A percentile compares a stretch with the other conserved stretches of the same genome.
phyloP scores from a whole-genome alignment of 2,113 vertebrate genomes.

The Empidonax alnorum region DNA sequence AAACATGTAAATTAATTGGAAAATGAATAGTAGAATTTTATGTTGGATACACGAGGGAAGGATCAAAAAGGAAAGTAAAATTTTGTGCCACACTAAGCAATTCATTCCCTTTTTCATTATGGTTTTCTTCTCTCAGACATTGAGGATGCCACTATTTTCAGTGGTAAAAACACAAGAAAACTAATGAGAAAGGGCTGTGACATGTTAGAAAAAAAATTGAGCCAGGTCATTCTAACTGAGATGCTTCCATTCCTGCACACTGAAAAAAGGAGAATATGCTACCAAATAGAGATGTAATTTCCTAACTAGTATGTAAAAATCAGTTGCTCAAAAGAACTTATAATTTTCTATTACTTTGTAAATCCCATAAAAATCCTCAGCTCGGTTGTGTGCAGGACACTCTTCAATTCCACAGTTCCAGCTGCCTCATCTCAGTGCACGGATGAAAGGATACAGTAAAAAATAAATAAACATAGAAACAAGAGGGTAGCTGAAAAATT shows the following conservation, averaged over 20 bases:
- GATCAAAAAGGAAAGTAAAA: not conserved
- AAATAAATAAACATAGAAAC: not conserved
- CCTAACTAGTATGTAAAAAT: not conserved
- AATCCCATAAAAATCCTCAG: not conserved
- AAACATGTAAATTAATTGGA: not conserved
- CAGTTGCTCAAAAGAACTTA: not conserved
- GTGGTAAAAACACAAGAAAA: not conserved
- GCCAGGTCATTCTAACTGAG: not conserved
- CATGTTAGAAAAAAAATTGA: rapidly evolving
- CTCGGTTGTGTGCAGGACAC: not conserved
- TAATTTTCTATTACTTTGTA: not conserved
- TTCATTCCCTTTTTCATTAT: not conserved
- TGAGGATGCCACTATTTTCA: not conserved
- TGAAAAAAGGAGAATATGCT: not conserved
- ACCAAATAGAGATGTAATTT: not conserved
- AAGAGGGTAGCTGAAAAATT: not conserved
- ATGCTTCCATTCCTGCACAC: not conserved
- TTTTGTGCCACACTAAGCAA: rapidly evolving
- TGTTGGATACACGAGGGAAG: rapidly evolving
- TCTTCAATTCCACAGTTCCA: not conserved
- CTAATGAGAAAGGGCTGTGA: not conserved
- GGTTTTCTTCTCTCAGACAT: not conserved
- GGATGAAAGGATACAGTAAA: not conserved
- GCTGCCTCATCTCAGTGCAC: not conserved
- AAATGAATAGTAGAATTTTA: not conserved